These are phyloP conservation scores for Oryzias celebensis DNA, from an alignment of 2,113 vertebrate genomes.

Conservation along the genomic window DNA sequence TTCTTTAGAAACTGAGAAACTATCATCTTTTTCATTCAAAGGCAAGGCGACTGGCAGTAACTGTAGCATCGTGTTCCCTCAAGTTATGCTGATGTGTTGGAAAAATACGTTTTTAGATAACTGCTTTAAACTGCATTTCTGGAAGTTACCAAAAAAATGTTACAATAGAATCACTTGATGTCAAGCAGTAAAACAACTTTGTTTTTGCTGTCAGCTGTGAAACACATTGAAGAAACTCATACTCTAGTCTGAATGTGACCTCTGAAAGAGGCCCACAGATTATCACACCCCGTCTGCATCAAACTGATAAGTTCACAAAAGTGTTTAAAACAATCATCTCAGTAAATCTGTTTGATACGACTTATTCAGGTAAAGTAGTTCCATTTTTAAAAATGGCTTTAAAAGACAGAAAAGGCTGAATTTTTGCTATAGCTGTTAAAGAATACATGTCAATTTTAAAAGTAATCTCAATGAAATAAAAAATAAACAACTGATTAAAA, in stretches of 20 bases:
- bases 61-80: constrained; percentile 55
- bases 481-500: constrained; percentile 1
- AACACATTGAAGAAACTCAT: too few relatives aligned
- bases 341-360: background rate
- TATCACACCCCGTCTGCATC: constrained; percentile 51
- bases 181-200: too few relatives aligned
- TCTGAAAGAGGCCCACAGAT: too few relatives aligned
- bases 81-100: constrained; percentile 25
- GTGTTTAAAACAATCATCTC: background rate
- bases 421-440: too few relatives aligned
- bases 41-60: constrained; percentile 54
- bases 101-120: constrained; percentile 29
- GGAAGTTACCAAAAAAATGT: background rate
- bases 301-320: background rate
- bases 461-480: background rate
- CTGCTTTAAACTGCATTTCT: constrained; percentile 28
- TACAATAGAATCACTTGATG: too few relatives aligned
- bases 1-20: constrained; percentile 11
- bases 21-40: constrained; percentile 23
- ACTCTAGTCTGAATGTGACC: too few relatives aligned
- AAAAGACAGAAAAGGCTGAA: too few relatives aligned
- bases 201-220: too few relatives aligned
- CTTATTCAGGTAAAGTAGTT: too few relatives aligned
- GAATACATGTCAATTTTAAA: background rate
- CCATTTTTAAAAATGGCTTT: too few relatives aligned